phyloP scores from a whole-genome alignment of 2,113 vertebrate species.

The Desmodus rotundus region DNA sequence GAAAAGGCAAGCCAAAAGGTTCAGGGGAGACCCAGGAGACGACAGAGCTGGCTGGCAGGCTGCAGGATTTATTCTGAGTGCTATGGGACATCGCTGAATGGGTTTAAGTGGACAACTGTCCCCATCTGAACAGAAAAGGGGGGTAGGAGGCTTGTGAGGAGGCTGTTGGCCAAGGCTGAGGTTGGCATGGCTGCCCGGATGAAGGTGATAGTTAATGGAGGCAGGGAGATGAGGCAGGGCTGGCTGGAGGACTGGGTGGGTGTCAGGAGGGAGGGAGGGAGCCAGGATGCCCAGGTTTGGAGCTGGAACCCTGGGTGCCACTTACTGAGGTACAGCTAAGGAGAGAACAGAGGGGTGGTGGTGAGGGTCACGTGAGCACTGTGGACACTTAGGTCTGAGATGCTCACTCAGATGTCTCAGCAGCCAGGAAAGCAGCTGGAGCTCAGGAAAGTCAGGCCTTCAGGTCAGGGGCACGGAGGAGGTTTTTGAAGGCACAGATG shows the following conservation, averaged over 20 bases:
- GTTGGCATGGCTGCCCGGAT: no score
- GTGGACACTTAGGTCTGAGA: not conserved
- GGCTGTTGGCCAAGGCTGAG: not conserved
- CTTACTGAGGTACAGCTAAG: not conserved
- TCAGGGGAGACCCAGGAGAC: not conserved
- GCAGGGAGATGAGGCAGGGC: not conserved
- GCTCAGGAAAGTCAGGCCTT: not conserved
- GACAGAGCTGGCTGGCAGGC: not conserved
- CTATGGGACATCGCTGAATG: not conserved
- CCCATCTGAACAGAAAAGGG: not conserved
- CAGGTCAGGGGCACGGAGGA: not conserved
- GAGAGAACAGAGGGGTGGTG: no score
- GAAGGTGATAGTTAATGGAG: not conserved
- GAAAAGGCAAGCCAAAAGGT: not conserved
- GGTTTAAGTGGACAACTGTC: not conserved
- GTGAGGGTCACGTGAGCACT: fast-evolving
- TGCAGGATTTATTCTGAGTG: not conserved
- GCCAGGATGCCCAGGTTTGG: not conserved
- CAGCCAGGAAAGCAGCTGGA: not conserved
- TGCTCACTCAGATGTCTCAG: fast-evolving
- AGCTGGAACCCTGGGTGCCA: not conserved
- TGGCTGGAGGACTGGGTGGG: not conserved
- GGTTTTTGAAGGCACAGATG: not conserved
- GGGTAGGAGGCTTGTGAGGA: not conserved
- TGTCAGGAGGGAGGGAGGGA: fast-evolving